Evolutionary conservation across 2,113 vertebrate species (phyloP), one percentile per base, ranked within the genome.

Genomic region (Cisticola juncidis): DNA sequence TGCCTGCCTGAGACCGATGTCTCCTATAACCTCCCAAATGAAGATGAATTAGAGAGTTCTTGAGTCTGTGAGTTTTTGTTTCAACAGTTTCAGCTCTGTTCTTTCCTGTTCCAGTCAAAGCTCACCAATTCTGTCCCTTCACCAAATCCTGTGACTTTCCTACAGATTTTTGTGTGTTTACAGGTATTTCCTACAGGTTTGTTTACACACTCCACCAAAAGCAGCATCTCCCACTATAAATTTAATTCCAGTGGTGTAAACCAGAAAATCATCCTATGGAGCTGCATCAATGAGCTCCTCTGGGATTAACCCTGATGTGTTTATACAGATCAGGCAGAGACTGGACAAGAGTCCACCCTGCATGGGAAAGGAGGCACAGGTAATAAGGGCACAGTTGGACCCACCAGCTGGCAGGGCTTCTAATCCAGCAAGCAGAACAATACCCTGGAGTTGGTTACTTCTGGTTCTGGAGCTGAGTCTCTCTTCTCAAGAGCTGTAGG

Each of bases 131-230:
- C 53, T 31, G 5, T 40, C 13, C 48, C 21, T 57, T 62, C 51
- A 71, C 15, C 42, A 76, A 33, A 42, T 36, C 15, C 33, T 19
- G 20, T 21, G 14, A 35, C 40, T 76, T 76, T 68, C 26, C 80
- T 54, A 38, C 14, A 16, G 0, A 0, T 29, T 57, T 62, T 40
- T 36, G 22, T 45, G 22, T 54, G n/a, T 38, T 47, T 38, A 22
- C 28, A 54, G 68, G 1, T 33, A 36, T 73, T 65, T 73, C 25
- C 81, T 57, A 42, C 5, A 20, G 0, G 0, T 45, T 11, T 31
- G 14, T 38, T 85, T 35, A 40, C 18, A 57, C 12, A 47, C 18
- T 13, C 5, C 3, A 2, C 4, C 40, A 13, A 68, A 64, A 68
- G 25, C 19, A n/a, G 51, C 15, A 35, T 40, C 13, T 54, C 35